Evolutionary conservation across 2,888 invertebrate species (phyloP).

Genomic region (Leptopterna dolabrata): DNA sequence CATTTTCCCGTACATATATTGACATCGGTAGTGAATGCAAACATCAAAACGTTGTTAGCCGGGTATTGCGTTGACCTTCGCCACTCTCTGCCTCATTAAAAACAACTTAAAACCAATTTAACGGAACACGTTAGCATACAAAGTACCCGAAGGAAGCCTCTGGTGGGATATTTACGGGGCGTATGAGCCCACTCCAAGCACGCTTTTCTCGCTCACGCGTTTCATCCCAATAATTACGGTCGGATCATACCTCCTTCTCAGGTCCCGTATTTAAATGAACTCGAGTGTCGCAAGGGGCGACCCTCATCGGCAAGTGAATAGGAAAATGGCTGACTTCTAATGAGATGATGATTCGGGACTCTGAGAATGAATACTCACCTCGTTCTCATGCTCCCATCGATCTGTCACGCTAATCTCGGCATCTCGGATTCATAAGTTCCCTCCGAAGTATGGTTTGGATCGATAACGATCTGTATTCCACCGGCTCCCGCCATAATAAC

Average conservation of each 20-base stretch:
- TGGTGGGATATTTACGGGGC: not conserved
- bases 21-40: not conserved
- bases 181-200: not conserved
- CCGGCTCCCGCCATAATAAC: not conserved
- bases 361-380: not conserved
- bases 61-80: not conserved
- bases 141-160: not conserved
- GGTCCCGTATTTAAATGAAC: constrained; percentile 14
- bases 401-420: not conserved
- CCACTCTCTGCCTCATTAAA: not conserved
- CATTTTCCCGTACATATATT: no score
- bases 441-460: not conserved
- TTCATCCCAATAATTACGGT: not conserved
- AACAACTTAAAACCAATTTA: not conserved
- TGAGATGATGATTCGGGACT: constrained; percentile 22
- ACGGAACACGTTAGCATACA: not conserved
- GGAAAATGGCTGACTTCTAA: not conserved
- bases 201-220: not conserved
- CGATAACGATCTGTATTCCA: not conserved
- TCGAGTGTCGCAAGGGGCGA: not conserved
- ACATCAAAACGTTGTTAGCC: not conserved
- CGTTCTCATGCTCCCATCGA: constrained; percentile 27
- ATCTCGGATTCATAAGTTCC: constrained; percentile 1
- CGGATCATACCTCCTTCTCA: constrained; percentile 1
- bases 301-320: not conserved